phyloP scores from a whole-genome alignment of 2,797 vertebrate genomes.

The Chelon auratus region DNA sequence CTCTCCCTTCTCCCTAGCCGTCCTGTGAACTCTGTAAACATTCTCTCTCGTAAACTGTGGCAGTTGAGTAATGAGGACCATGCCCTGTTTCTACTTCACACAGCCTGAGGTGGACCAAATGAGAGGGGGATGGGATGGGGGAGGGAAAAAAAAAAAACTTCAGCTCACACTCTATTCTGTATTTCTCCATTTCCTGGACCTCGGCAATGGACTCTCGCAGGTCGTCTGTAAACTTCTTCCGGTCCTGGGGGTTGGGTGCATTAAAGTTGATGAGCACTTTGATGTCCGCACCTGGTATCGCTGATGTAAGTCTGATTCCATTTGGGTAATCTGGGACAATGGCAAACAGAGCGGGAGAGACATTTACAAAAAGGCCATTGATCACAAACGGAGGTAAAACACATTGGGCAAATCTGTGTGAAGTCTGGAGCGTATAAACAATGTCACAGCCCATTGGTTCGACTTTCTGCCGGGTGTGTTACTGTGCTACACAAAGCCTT shows the following conservation, averaged over 20 bases:
- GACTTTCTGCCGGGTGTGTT: conserved; percentile 32
- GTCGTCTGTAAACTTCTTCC: conserved; percentile 98
- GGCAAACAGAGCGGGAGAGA: conserved; percentile 45
- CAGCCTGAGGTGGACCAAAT: conserved; percentile 27
- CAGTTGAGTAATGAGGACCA: conserved; percentile 64
- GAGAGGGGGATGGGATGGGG: conserved; percentile 16
- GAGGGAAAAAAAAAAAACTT: conserved; percentile 44
- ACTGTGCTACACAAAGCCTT: conserved; percentile 35
- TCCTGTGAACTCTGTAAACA: conserved; percentile 67
- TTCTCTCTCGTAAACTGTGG: conserved; percentile 51
- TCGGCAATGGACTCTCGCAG: conserved; percentile 96
- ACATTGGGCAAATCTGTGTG: conserved; percentile 35
- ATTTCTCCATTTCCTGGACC: conserved; percentile 99
- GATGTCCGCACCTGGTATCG: conserved; percentile 95
- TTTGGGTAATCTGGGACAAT: conserved; percentile 92
- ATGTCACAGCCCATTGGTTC: conserved; percentile 34
- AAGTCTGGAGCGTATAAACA: conserved; percentile 57
- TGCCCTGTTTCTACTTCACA: conserved; percentile 57
- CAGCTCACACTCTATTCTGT: conserved; percentile 98
- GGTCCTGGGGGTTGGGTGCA: conserved; percentile 98
- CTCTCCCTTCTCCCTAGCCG: conserved; percentile 31
- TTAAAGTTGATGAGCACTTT: conserved; percentile 99
- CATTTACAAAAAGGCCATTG: conserved; percentile 40
- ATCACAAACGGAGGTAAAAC: conserved; percentile 54
- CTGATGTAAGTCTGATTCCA: conserved; percentile 95